These are phyloP conservation scores for Agrochola litura DNA, from an alignment of 2,888 invertebrate genomes.

Conservation along the genomic window DNA sequence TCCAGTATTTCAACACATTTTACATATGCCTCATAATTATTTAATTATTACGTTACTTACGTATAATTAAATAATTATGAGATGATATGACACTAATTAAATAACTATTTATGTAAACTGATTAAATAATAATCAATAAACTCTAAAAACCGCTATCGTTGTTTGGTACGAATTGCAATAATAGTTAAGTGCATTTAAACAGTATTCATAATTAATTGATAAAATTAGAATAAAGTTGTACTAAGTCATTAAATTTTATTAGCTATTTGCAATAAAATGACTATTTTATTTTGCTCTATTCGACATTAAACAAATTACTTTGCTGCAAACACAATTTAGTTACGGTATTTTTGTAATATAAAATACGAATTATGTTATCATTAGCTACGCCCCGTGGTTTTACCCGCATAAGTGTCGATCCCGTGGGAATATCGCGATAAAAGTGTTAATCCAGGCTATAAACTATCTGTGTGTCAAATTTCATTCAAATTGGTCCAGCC, in stretches of 20 bases:
- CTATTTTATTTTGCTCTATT: not conserved
- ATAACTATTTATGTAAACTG: not conserved
- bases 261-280: slow-evolving; percentile 18
- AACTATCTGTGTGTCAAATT: too few relatives aligned
- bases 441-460: too few relatives aligned
- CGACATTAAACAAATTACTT: slow-evolving; percentile 4
- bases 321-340: slow-evolving; percentile 2
- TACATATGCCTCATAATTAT: not conserved
- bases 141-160: not conserved
- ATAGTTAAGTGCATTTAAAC: slow-evolving; percentile 11
- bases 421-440: too few relatives aligned
- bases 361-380: not conserved
- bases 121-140: slow-evolving; percentile 16
- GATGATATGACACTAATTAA: not conserved
- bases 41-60: too few relatives aligned
- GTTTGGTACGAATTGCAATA: not conserved
- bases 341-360: not conserved
- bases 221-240: slow-evolving; percentile 13
- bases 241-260: not conserved
- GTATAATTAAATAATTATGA: not conserved
- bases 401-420: too few relatives aligned
- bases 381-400: too few relatives aligned
- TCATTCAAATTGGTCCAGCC: too few relatives aligned
- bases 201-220: slow-evolving; percentile 6
- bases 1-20: too few relatives aligned